These are phyloP conservation scores for Heliopora coerulea DNA, from an alignment of 92 coral and sea anemone species.

Conservation along the genomic window DNA sequence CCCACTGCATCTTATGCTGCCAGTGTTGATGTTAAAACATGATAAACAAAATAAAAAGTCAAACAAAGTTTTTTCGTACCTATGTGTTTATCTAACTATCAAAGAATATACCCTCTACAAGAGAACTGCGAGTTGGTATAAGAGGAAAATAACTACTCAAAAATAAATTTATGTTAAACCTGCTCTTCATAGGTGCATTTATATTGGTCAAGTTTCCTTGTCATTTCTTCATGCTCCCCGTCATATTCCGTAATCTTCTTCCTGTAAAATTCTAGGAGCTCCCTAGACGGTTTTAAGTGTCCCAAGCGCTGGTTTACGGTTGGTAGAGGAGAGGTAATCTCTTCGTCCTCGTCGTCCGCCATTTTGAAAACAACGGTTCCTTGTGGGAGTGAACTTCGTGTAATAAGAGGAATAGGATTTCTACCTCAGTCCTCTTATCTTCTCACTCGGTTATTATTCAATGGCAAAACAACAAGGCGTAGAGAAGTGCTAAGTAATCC, in stretches of 20 bases:
- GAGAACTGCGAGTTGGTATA: too few relatives aligned
- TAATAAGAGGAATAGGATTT: not conserved
- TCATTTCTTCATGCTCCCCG: constrained; percentile 93
- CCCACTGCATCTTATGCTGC: constrained; percentile 98
- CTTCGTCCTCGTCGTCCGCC: constrained; percentile 61
- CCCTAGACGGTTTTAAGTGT: constrained; percentile 92
- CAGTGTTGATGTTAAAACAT: not conserved
- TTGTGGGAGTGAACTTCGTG: not conserved
- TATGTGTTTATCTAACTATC: too few relatives aligned
- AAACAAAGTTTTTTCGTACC: too few relatives aligned
- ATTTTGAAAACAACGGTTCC: constrained; percentile 62
- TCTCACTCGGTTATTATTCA: too few relatives aligned
- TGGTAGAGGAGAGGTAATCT: constrained; percentile 73
- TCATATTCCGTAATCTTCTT: constrained; percentile 98
- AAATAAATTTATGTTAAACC: constrained; percentile 40
- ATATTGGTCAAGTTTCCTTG: constrained; percentile 79
- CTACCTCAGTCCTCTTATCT: not conserved
- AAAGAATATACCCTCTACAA: too few relatives aligned
- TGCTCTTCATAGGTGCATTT: constrained; percentile 98
- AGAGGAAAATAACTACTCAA: not conserved
- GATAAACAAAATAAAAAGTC: not conserved
- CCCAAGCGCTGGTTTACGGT: constrained; percentile 93
- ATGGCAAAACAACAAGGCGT: too few relatives aligned
- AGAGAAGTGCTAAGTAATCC: too few relatives aligned
- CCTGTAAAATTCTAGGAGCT: constrained; percentile 93